These are phyloP conservation scores for Benthosema pterotum DNA, from an alignment of 2,797 vertebrate species.

Conservation along the genomic window DNA sequence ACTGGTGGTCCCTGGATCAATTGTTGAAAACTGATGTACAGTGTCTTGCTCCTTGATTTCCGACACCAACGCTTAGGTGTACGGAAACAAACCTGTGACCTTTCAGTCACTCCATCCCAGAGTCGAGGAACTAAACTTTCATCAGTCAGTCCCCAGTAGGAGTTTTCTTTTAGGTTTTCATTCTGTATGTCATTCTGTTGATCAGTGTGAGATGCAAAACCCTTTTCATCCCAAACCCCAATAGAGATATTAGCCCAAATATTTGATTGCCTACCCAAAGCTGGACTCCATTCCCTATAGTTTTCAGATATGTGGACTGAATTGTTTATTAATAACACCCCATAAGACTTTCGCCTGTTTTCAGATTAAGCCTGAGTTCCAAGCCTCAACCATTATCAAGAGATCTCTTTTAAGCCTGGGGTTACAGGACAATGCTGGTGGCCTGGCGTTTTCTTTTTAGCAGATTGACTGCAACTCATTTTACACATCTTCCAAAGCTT, in stretches of 20 bases:
- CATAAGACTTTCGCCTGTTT: background rate
- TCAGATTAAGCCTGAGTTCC: background rate
- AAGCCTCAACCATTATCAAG: background rate
- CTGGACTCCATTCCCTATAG: no score
- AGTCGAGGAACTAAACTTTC: conserved; percentile 24
- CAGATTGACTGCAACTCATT: no score
- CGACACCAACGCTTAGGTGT: no score
- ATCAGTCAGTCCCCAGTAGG: conserved; percentile 39
- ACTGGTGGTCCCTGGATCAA: no score
- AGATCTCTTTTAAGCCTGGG: background rate
- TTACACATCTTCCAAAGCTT: no score
- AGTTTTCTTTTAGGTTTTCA: conserved; percentile 26
- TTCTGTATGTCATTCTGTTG: conserved; percentile 2
- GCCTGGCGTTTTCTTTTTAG: no score
- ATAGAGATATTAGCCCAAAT: background rate
- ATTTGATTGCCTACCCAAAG: no score
- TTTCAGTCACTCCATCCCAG: no score
- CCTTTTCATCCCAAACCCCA: background rate
- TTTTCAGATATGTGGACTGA: background rate
- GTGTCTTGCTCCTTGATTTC: no score
- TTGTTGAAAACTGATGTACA: no score
- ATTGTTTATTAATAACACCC: background rate
- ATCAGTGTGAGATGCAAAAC: background rate
- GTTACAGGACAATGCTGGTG: no score
- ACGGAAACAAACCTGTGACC: no score